Conservation (phyloP, 2,797 vertebrate genomes). For the Nyctalus aviator region DNA sequence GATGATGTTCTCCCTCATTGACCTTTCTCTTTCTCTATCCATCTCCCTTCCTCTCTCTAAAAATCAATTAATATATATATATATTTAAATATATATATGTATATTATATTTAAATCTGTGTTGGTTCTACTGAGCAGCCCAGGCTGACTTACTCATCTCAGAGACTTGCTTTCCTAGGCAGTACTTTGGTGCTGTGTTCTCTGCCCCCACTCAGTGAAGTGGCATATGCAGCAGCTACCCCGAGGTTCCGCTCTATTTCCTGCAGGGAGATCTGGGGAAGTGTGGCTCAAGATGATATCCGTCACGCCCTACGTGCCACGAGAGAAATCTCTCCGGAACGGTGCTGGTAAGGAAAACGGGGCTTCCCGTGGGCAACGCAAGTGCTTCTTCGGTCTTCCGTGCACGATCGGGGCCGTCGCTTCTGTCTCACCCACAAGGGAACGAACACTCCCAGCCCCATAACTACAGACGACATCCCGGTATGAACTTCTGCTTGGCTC, state of each 20-base stretch:
- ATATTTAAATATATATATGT: no score
- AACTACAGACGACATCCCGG: neutral
- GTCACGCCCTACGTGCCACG: neutral
- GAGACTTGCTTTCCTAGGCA: neutral
- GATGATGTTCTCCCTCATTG: no score
- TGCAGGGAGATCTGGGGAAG: neutral
- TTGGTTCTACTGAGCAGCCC: neutral
- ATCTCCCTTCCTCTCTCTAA: no score
- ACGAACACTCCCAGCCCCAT: neutral
- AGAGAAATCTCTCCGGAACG: slow-evolving; percentile 14
- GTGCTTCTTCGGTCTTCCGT: no score
- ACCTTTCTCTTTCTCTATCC: no score
- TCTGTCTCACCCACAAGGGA: slow-evolving; percentile 28
- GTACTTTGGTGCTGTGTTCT: neutral
- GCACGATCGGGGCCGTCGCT: neutral
- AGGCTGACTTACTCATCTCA: neutral
- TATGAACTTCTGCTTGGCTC: neutral
- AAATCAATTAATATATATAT: no score
- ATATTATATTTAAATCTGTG: no score
- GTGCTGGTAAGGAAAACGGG: neutral
- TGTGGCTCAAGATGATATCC: neutral
- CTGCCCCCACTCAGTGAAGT: neutral
- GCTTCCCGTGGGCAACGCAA: slow-evolving; percentile 8
- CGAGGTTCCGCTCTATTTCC: neutral
- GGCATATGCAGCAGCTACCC: neutral